These are phyloP conservation scores for Drosophila punjabiensis DNA, from an alignment of 1,140 invertebrate genomes.

Conservation along the genomic window DNA sequence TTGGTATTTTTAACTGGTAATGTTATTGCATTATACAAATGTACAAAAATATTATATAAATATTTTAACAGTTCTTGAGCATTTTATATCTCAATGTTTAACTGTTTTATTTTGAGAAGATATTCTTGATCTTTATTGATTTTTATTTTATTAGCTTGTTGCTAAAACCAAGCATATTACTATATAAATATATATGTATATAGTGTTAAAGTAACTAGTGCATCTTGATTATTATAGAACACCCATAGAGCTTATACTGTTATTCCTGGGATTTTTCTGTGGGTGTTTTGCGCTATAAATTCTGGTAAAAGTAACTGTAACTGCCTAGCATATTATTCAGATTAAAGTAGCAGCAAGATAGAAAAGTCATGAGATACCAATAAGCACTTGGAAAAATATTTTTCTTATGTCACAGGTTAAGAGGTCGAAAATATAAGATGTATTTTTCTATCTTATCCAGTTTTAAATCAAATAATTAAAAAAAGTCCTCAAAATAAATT, in stretches of 20 bases:
- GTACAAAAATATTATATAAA: background rate
- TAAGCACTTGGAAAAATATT: background rate
- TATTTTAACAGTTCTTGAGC: background rate
- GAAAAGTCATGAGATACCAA: conserved; percentile 11
- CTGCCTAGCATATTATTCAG: conserved; percentile 61
- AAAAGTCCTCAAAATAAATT: background rate
- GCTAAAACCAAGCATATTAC: no score
- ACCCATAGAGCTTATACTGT: conserved; percentile 30
- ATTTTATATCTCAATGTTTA: background rate
- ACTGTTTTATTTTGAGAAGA: background rate
- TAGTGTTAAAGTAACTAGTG: no score
- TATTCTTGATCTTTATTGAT: background rate
- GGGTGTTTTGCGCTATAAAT: conserved; percentile 46
- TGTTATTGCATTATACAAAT: background rate
- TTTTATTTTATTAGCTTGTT: no score
- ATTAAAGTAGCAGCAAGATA: conserved; percentile 45
- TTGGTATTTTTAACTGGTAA: background rate
- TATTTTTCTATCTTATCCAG: no score
- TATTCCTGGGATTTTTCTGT: background rate
- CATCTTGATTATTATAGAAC: conserved; percentile 65
- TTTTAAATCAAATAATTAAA: background rate
- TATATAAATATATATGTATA: no score
- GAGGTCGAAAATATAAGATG: background rate
- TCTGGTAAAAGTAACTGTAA: conserved; percentile 40
- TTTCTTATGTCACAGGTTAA: background rate